phyloP scores from a whole-genome alignment of 2,113 vertebrate species.

The Talpa occidentalis region DNA sequence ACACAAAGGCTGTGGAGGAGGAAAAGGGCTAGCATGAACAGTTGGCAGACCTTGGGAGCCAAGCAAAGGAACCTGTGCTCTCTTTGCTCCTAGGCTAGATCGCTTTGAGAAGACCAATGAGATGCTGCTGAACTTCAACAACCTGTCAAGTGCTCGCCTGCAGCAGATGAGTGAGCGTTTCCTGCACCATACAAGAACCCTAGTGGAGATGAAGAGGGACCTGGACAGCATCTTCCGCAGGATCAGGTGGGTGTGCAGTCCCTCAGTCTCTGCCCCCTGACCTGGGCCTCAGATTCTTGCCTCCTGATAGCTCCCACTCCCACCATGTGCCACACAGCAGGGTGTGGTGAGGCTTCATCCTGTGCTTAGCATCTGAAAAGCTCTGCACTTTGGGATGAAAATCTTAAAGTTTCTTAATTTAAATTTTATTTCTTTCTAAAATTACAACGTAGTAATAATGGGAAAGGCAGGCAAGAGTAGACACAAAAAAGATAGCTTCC shows the following conservation, averaged over 20 bases:
- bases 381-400: background rate
- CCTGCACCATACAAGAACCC: constrained; percentile 92
- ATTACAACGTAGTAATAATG: background rate
- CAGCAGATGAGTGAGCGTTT: constrained; percentile 98
- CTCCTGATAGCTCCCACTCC: background rate
- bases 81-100: constrained; percentile 90
- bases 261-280: background rate
- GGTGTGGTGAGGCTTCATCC: background rate
- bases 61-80: background rate
- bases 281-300: background rate
- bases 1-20: too few relatives aligned
- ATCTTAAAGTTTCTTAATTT: background rate
- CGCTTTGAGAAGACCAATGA: constrained; percentile 99
- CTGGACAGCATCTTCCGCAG: constrained; percentile 96
- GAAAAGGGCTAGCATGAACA: background rate
- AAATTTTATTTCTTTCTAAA: constrained; percentile 9
- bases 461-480: background rate
- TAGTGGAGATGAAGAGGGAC: constrained; percentile 98
- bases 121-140: constrained; percentile 99
- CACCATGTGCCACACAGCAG: too few relatives aligned
- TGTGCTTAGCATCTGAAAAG: background rate
- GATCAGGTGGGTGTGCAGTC: constrained; percentile 83
- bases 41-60: too few relatives aligned
- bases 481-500: background rate
- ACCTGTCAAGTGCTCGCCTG: constrained; percentile 92